phyloP scores from a whole-genome alignment of 2,797 vertebrate genomes.

The Epinephelus awoara region DNA sequence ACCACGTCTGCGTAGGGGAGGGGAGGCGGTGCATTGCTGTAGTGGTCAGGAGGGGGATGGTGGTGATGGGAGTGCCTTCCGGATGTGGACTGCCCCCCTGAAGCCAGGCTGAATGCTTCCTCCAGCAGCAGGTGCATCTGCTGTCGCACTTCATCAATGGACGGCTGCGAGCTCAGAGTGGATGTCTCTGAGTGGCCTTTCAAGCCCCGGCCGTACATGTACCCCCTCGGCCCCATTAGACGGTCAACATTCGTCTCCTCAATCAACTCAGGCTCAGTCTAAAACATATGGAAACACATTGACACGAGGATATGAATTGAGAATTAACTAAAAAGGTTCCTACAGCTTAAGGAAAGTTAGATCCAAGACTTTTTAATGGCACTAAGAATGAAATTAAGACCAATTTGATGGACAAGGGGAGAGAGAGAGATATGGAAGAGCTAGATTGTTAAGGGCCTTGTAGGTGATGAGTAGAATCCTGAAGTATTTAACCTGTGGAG shows the following conservation, averaged over 20 bases:
- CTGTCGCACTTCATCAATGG: conserved; percentile 97
- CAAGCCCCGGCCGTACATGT: conserved; percentile 88
- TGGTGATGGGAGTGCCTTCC: conserved; percentile 89
- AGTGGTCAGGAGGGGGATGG: conserved; percentile 87
- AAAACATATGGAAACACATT: conserved; percentile 26
- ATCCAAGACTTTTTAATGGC: too few relatives aligned
- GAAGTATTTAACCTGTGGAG: too few relatives aligned
- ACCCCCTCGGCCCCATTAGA: conserved; percentile 86
- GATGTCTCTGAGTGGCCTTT: conserved; percentile 98
- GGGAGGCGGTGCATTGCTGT: conserved; percentile 89
- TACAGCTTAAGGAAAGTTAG: too few relatives aligned
- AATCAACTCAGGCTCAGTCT: conserved; percentile 98
- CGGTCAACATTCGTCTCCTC: conserved; percentile 98
- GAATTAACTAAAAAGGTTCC: neutral
- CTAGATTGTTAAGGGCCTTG: too few relatives aligned
- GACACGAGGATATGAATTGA: conserved; percentile 14
- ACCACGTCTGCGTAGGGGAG: conserved; percentile 94
- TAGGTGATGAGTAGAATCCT: too few relatives aligned
- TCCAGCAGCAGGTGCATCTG: conserved; percentile 99
- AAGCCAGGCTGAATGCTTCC: conserved; percentile 98
- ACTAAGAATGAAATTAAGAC: too few relatives aligned
- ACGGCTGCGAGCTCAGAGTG: conserved; percentile 98
- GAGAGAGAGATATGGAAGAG: too few relatives aligned
- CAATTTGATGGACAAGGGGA: too few relatives aligned
- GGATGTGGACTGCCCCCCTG: conserved; percentile 92